Evolutionary conservation across 2,888 invertebrate species (phyloP), one percentile per base, ranked within the genome.

Genomic region (Cantharis flavilabris): DNA sequence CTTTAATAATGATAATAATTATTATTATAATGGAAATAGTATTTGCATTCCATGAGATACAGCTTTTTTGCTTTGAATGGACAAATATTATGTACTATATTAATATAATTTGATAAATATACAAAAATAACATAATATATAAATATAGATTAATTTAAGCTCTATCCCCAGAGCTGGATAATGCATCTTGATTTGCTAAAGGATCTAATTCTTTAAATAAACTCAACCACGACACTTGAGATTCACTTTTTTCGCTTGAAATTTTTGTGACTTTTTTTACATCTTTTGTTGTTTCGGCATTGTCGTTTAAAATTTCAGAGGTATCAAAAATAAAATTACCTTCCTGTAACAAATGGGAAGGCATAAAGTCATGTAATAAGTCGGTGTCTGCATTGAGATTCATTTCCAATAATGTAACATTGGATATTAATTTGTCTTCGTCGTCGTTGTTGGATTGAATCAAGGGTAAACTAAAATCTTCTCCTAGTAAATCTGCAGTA

Each of bases 171-270:
- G 70, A 23, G 49, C 65, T 65, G 16, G 33, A 16, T 65, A 33
- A 64, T 65, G 20, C 28, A 82, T 96, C 95, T 63, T 96, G 96
- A 89, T 97, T 97, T 11, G 96, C 93, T 49, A 98, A 89, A 0
- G 98, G 98, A 89, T 98, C 98, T 76, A 98, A 89, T 88, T 98
- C 98, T 62, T 97, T 96, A 89, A 98, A 98, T 73, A 98, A 89
- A 88, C 96, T 96, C 86, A 96, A 93, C 98, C 98, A 98, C 13
- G 87, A 87, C 80, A 89, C 85, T 75, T 85, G 83, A 77, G 88
- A 86, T 85, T 88, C 77, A 70, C 80, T 81, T 73, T 82, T 82
- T 49, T 81, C 82, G 75, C 81, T 84, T 5, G 79, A 80, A 67
- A 81, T 82, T 13, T 76, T 76, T 62, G 80, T 73, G 62, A 71